A percentile compares a stretch with the other conserved stretches of the same genome.
Evolutionary conservation across 2,888 invertebrate species (phyloP).

Genomic region (Macroteleia sp.): DNA sequence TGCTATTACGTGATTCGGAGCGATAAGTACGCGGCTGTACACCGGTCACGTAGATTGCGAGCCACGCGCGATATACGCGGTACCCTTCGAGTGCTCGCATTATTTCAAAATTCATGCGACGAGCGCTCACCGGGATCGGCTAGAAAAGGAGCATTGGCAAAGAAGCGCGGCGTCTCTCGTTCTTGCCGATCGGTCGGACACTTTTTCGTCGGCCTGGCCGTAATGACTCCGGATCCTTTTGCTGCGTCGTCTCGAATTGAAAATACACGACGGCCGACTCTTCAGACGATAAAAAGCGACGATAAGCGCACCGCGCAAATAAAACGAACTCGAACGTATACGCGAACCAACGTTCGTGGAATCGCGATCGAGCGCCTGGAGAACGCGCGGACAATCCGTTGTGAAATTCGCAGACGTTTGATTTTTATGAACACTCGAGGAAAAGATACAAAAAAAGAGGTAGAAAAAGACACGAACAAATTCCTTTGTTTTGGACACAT

Average conservation of each 20-base stretch:
- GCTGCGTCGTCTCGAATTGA: conserved; percentile 60
- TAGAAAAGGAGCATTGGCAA: conserved; percentile 44
- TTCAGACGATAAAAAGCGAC: conserved; percentile 55
- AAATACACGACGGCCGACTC: conserved; percentile 55
- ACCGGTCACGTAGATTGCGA: conserved; percentile 60
- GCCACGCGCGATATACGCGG: conserved; percentile 63
- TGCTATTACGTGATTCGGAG: conserved; percentile 51
- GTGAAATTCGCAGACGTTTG: conserved; percentile 43
- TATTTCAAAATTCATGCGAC: conserved; percentile 76
- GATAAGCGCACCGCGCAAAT: conserved; percentile 58
- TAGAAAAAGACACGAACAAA: background rate
- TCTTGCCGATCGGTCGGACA: conserved; percentile 57
- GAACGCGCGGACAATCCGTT: conserved; percentile 37
- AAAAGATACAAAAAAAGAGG: background rate
- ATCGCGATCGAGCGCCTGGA: conserved; percentile 54
- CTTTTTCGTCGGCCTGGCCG: conserved; percentile 54
- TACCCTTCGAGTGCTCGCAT: conserved; percentile 72
- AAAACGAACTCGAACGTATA: conserved; percentile 30
- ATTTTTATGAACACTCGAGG: conserved; percentile 38
- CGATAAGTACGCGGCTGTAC: conserved; percentile 50
- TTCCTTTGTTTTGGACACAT: conserved; percentile 33
- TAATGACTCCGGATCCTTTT: conserved; percentile 63
- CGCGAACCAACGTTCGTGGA: conserved; percentile 44
- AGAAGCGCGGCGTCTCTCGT: conserved; percentile 48
- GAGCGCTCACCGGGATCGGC: conserved; percentile 52